Percentiles rank a stretch among this genome's conserved stretches.
phyloP scores from a whole-genome alignment of 1,140 invertebrate genomes.

The Eubasilissa regina region DNA sequence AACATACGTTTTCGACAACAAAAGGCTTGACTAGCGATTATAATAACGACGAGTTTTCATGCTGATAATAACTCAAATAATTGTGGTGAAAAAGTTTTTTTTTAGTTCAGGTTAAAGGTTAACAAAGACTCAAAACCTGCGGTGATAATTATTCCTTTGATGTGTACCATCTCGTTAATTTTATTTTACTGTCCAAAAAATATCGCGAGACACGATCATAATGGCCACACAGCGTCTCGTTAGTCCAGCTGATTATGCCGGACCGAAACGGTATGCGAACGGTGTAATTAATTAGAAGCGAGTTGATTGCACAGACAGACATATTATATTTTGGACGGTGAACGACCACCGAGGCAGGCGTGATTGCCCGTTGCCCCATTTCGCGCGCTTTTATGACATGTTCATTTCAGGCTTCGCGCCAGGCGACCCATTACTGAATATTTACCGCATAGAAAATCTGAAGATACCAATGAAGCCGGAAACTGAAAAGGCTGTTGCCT shows the following conservation, averaged over 20 bases:
- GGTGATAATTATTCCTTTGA: too few relatives aligned
- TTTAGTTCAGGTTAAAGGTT: too few relatives aligned
- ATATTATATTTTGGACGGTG: background rate
- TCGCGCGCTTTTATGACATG: constrained; percentile 8
- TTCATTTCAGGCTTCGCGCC: background rate
- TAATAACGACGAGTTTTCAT: too few relatives aligned
- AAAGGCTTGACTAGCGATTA: too few relatives aligned
- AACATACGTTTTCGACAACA: too few relatives aligned
- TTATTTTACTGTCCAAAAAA: too few relatives aligned
- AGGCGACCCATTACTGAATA: too few relatives aligned
- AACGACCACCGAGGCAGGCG: constrained; percentile 9
- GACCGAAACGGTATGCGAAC: background rate
- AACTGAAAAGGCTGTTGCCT: background rate
- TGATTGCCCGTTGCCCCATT: background rate
- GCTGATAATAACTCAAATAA: too few relatives aligned
- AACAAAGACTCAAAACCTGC: too few relatives aligned
- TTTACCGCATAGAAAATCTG: background rate
- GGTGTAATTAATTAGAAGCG: constrained; percentile 6
- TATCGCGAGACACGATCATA: constrained; percentile 1
- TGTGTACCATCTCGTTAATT: too few relatives aligned
- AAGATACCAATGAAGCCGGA: background rate
- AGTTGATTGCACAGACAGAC: constrained; percentile 16
- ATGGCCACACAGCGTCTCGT: background rate
- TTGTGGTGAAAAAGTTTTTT: too few relatives aligned
- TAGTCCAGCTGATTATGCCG: background rate